Evolutionary conservation across 2,113 vertebrate genomes (phyloP).

Genomic region (Amazona vittata): DNA sequence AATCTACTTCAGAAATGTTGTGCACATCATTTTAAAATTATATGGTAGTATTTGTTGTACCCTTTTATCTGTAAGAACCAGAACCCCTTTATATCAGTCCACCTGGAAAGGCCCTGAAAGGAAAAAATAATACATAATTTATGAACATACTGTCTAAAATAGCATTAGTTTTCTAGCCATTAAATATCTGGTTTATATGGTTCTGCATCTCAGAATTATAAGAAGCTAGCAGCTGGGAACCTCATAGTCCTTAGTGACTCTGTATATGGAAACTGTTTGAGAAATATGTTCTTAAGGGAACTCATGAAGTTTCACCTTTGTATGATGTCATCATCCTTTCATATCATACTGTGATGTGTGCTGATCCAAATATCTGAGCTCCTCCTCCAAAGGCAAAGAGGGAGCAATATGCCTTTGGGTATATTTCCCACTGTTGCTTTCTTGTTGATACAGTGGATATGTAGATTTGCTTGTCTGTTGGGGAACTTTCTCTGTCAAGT

Average conservation of each 20-base stretch:
- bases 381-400: not conserved
- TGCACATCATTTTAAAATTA: conserved; percentile 27
- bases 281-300: not conserved
- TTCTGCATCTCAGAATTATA: not conserved
- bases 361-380: not conserved
- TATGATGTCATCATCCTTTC: not conserved
- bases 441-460: not conserved
- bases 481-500: not conserved
- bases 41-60: conserved; percentile 21
- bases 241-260: not conserved
- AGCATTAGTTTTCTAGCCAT: not conserved
- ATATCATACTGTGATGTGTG: not conserved
- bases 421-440: not conserved
- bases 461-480: not conserved
- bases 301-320: not conserved
- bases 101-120: conserved; percentile 12
- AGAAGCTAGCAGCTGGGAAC: not conserved
- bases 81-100: not conserved
- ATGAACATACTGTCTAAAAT: not conserved
- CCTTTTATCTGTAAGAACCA: conserved; percentile 40
- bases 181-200: not conserved
- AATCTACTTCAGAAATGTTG: conserved; percentile 46
- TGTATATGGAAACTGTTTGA: not conserved
- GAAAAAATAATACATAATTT: conserved; percentile 24
- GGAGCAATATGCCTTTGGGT: not conserved